Evolutionary conservation across 2,797 vertebrate species (phyloP).

Genomic region (Typhlichthys eigenmanni): DNA sequence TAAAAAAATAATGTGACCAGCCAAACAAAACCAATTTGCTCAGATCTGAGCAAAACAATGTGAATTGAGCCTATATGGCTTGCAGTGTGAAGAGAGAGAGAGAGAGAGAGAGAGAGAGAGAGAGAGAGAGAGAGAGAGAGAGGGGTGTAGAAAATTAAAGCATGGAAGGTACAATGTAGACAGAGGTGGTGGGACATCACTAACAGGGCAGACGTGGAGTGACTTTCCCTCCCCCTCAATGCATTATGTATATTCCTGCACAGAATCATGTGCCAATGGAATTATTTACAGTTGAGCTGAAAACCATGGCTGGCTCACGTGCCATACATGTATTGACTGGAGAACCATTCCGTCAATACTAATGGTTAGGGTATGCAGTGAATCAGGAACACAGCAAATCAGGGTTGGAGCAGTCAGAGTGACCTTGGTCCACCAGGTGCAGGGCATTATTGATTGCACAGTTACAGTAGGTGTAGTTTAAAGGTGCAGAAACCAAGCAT

Average conservation of each 20-base stretch:
- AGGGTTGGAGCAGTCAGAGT: background rate
- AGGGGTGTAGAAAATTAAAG: conserved; percentile 17
- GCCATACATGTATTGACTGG: background rate
- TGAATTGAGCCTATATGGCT: background rate
- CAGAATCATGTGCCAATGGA: conserved; percentile 33
- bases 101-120: conserved; percentile 2
- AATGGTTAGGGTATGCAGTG: background rate
- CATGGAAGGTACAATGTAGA: conserved; percentile 39
- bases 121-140: conserved; percentile 17
- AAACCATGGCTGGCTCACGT: conserved; percentile 19
- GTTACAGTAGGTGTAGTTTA: background rate
- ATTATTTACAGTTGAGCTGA: conserved; percentile 42
- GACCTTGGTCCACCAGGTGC: background rate
- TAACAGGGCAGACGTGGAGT: conserved; percentile 23
- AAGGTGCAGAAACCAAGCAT: background rate
- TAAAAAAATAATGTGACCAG: background rate
- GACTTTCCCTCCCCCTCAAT: conserved; percentile 33
- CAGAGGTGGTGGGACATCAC: conserved; percentile 25
- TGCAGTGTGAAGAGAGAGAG: background rate
- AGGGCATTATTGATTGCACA: background rate
- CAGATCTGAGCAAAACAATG: conserved; percentile 11
- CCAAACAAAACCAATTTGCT: no score
- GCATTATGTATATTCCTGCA: conserved; percentile 58
- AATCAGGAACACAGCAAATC: background rate
- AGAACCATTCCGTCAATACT: conserved; percentile 28